A percentile compares a stretch with the other conserved stretches of the same genome.
These are phyloP conservation scores for Andrena cerasifolii DNA, from an alignment of 1,140 invertebrate genomes.

Conservation along the genomic window DNA sequence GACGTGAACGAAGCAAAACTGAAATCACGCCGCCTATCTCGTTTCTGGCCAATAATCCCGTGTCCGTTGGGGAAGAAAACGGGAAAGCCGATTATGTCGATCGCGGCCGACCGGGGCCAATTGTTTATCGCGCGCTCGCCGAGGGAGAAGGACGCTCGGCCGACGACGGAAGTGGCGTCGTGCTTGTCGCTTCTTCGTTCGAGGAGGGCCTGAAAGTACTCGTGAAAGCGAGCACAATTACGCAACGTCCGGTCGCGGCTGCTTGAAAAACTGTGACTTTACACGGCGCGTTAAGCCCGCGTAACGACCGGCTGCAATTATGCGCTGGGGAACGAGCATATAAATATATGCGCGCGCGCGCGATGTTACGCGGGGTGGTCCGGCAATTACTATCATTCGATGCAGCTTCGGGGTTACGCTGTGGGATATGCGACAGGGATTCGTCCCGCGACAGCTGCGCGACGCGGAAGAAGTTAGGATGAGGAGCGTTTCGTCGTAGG, in stretches of 20 bases:
- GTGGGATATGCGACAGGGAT: background rate
- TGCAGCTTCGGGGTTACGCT: background rate
- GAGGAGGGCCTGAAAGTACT: conserved; percentile 30
- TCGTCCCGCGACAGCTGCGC: too few species aligned
- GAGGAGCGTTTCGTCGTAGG: too few species aligned
- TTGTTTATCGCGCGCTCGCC: conserved; percentile 2
- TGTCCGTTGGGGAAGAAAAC: background rate
- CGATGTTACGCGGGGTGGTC: background rate
- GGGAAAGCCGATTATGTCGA: background rate
- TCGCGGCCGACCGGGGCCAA: background rate
- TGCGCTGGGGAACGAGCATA: conserved; percentile 62
- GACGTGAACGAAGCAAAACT: background rate
- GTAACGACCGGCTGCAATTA: conserved; percentile 77
- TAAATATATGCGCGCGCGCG: conserved; percentile 29
- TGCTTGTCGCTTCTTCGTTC: conserved; percentile 32
- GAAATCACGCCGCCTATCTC: conserved; percentile 9
- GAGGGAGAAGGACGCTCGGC: too few species aligned
- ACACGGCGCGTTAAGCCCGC: conserved; percentile 74
- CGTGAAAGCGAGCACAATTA: conserved; percentile 69
- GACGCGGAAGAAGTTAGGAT: background rate
- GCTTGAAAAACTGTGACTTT: conserved; percentile 77
- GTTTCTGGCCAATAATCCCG: conserved; percentile 20
- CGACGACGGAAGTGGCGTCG: background rate
- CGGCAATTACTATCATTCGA: background rate
- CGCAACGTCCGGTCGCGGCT: conserved; percentile 68